Evolutionary conservation across 2,113 vertebrate genomes (phyloP), one percentile per base, ranked within the genome.

Genomic region (Coturnix japonica): DNA sequence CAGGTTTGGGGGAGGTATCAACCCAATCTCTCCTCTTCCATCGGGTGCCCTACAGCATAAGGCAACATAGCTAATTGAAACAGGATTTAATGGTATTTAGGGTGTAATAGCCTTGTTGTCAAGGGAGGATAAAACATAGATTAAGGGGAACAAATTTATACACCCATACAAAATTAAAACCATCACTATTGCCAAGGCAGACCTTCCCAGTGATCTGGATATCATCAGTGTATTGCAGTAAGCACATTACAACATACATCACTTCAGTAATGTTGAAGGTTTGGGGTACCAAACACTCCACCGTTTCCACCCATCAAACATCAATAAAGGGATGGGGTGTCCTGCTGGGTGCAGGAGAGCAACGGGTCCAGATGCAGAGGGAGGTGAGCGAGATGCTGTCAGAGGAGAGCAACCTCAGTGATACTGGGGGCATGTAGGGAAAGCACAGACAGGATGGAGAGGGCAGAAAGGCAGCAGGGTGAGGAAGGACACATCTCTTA

Each of bases 291-390:
- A 4, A 64, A 61, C 22, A 41, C 4, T 5, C 15, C 64, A 31
- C 2, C 1, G 0, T 1, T 6, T 3, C n/a, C 56, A 17, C 3
- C 14, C 60, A 5, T 21, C 10, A 15, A 11, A 66, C 41, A 59
- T 9, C 2, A 7, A 46, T 4, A 28, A 28, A 70, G 21, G 1
- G 2, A 31, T 49, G 49, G 5, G 21, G 6, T 43, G 39, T 6
- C 44, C 43, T 44, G 59, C 0, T 25, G 53, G 35, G 21, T 59
- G n/a, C 4, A 13, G 71, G 53, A 56, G 17, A 56, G 31, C 53
- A 28, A 23, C 26, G 10, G 30, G 22, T 0, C 6, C 14, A 10
- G 16, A 7, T 35, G 44, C 18, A 2, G 0, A 19, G n/a, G 0
- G 9, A 66, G 22, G 22, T 28, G 31, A 28, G 13, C 0, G 4